Conservation (phyloP, 2,113 vertebrate genomes). For the Corynorhinus townsendii region DNA sequence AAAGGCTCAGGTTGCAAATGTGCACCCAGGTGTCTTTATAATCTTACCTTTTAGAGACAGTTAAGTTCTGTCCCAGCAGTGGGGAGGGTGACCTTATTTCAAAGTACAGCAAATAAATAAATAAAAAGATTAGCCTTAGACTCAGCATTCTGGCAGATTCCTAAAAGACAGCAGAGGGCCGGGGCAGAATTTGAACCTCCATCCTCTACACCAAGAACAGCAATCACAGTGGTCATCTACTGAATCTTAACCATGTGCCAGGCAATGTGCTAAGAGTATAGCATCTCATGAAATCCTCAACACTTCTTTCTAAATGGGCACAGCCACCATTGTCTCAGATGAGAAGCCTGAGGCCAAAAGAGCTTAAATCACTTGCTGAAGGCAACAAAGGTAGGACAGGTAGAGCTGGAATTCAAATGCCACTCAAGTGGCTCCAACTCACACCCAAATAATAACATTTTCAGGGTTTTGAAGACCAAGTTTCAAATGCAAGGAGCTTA, state of each 20-base stretch:
- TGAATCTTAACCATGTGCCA: background rate
- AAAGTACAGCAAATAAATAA: background rate
- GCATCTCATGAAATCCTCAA: background rate
- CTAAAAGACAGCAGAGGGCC: background rate
- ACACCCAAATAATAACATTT: background rate
- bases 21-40: background rate
- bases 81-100: background rate
- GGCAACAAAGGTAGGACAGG: background rate
- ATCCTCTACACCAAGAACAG: background rate
- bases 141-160: background rate
- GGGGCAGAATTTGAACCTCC: background rate
- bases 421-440: background rate
- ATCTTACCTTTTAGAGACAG: conserved; percentile 20
- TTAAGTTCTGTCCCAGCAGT: background rate
- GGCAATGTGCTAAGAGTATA: too few relatives aligned
- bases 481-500: background rate
- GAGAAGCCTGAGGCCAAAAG: background rate
- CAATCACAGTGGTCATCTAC: background rate
- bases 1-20: background rate
- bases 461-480: background rate
- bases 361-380: background rate
- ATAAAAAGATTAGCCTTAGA: background rate
- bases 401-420: background rate
- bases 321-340: background rate
- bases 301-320: background rate